A percentile compares a stretch with the other conserved stretches of the same genome.
Conservation (phyloP, 2,113 vertebrate genomes). For the Sphaerodactylus townsendi region DNA sequence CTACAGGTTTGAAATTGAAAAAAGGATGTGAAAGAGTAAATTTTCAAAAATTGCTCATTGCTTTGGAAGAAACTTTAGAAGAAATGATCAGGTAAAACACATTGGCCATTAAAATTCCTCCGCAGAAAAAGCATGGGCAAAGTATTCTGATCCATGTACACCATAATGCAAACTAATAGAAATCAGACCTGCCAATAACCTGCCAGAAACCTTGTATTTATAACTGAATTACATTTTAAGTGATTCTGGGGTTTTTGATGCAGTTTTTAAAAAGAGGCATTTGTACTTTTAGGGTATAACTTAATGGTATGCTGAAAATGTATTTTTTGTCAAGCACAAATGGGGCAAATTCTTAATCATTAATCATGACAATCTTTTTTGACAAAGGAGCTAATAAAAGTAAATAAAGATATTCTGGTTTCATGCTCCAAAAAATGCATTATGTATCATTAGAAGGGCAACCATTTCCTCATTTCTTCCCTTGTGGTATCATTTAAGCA, state of each 20-base stretch:
- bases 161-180: conserved; percentile 1
- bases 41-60: neutral
- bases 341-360: conserved; percentile 75
- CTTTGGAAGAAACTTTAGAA: too few relatives aligned
- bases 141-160: conserved; percentile 4
- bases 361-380: conserved; percentile 71
- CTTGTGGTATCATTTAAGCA: conserved; percentile 23
- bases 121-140: neutral
- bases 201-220: conserved; percentile 22
- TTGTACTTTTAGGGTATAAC: conserved; percentile 54
- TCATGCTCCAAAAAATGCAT: conserved; percentile 70
- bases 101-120: neutral
- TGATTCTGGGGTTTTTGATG: neutral
- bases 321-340: conserved; percentile 75
- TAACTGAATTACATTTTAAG: conserved; percentile 40
- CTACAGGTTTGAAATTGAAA: too few relatives aligned
- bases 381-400: conserved; percentile 57
- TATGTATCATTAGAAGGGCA: conserved; percentile 61
- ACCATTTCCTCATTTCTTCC: conserved; percentile 44
- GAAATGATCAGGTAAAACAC: neutral
- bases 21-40: too few relatives aligned
- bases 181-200: neutral
- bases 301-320: conserved; percentile 59
- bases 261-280: conserved; percentile 45
- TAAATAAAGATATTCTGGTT: conserved; percentile 72